phyloP scores from a whole-genome alignment of 2,888 invertebrate species.

The Drosophila differens region DNA sequence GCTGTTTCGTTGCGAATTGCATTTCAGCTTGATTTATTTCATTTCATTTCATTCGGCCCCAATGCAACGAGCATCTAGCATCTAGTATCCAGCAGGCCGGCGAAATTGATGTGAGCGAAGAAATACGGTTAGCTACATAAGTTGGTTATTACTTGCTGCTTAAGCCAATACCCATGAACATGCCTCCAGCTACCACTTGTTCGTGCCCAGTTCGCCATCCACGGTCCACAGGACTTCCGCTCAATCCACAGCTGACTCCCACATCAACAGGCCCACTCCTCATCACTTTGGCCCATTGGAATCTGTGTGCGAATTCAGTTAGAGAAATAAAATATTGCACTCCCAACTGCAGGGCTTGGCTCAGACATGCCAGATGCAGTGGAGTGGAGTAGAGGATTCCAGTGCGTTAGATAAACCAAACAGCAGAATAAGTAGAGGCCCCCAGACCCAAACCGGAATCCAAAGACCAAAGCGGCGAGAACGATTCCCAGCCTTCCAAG shows the following conservation, averaged over 20 bases:
- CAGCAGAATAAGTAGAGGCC: constrained; percentile 6
- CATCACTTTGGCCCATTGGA: constrained; percentile 34
- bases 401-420: constrained; percentile 31
- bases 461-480: constrained; percentile 14
- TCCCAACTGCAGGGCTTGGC: constrained; percentile 59
- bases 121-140: constrained; percentile 79
- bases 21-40: constrained; percentile 80
- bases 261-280: constrained; percentile 13
- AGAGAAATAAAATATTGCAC: constrained; percentile 76
- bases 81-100: constrained; percentile 27
- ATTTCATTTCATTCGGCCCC: constrained; percentile 71
- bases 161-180: constrained; percentile 59
- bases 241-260: not conserved
- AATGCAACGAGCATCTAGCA: constrained; percentile 46
- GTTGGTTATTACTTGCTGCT: constrained; percentile 80
- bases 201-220: not conserved
- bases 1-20: constrained; percentile 77
- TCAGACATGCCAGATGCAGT: constrained; percentile 34
- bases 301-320: constrained; percentile 63
- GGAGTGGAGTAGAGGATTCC: not conserved
- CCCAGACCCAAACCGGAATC: constrained; percentile 10
- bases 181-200: not conserved
- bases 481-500: constrained; percentile 7
- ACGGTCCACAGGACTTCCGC: not conserved
- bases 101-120: constrained; percentile 70